These are phyloP conservation scores for Silvanus unidentatus DNA, from an alignment of 2,888 invertebrate genomes.

Conservation along the genomic window DNA sequence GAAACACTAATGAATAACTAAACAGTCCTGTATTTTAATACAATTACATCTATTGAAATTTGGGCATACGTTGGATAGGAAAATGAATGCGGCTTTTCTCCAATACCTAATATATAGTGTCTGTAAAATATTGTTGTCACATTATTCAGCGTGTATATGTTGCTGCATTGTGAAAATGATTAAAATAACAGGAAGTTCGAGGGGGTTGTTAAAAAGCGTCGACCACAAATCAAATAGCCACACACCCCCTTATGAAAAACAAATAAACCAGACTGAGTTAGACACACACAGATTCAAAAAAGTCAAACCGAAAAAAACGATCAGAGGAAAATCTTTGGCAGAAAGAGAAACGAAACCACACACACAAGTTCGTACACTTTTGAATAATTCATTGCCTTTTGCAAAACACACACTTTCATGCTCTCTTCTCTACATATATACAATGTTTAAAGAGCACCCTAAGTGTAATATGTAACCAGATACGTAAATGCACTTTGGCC, in stretches of 20 bases:
- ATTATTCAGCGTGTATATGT: too few species aligned
- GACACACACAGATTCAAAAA: too few species aligned
- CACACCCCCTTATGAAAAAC: not conserved
- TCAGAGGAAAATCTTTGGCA: not conserved
- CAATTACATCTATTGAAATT: too few species aligned
- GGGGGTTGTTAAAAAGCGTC: not conserved
- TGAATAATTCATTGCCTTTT: slow-evolving; percentile 32
- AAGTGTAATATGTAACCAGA: not conserved
- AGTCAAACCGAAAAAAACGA: slow-evolving; percentile 7
- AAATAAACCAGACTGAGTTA: slow-evolving; percentile 1
- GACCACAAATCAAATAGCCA: slow-evolving; percentile 5
- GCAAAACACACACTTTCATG: slow-evolving; percentile 15
- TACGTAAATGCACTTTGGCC: slow-evolving; percentile 4
- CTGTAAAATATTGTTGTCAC: too few species aligned
- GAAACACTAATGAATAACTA: too few species aligned
- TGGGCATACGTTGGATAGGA: too few species aligned
- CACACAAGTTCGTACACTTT: slow-evolving; percentile 5
- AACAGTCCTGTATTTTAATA: too few species aligned
- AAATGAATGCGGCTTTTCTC: too few species aligned
- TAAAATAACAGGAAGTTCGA: slow-evolving; percentile 7
- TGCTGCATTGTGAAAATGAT: not conserved
- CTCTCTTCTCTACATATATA: too few species aligned
- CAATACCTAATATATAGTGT: too few species aligned
- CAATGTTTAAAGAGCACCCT: not conserved
- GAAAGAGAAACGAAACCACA: slow-evolving; percentile 11